Base-by-base conservation (phyloP, 1,140 invertebrate species). In the Drosophila subpulchrella region DNA sequence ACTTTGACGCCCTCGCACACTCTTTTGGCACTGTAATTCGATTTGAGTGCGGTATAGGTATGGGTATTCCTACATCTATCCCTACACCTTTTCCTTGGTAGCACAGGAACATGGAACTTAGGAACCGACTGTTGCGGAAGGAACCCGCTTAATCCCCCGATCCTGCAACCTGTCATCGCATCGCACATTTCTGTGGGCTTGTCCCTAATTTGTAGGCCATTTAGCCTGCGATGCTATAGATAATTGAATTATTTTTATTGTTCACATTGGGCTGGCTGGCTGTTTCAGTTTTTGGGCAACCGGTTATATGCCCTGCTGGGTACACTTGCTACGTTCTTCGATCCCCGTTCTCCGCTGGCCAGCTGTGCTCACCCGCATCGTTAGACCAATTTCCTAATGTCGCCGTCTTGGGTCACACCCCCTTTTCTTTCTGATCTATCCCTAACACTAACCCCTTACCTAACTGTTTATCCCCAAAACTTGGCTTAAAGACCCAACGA, bases 241-340 rank as follows among this genome's bases (percentile, higher is more conserved):
- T 88, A 88, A 88, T 88, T 88, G 84, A 88, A 88, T 88, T 88
- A 88, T 83, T 83, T 88, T 88, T 88, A 88, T 88, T 88, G 68
- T 72, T 71, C 67, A 67, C 63, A 74, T 78, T 75, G 55, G 44
- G 50, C 32, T 10, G 57, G 13, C 11, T 13, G 34, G 34, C 36
- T 13, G 36, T 38, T 38, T 41, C 76, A 48, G 46, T 48, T 66
- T 38, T 20, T 47, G 20, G 17, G 10, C 24, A 13, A 27, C 38
- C 34, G 48, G 50, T 70, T 84, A 32, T 15, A 4, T 17, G 47
- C 60, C 58, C 70, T 57, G 81, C 75, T 72, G 75, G 71, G 58
- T 73, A 75, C 83, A 81, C 82, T 86, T 72, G 78, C 81, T 48
- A 30, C 32, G 17, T 10, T 10, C 32, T 10, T 10, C 32, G 32